phyloP scores from a whole-genome alignment of 2,888 invertebrate species.

The Dysmachus trigonus region DNA sequence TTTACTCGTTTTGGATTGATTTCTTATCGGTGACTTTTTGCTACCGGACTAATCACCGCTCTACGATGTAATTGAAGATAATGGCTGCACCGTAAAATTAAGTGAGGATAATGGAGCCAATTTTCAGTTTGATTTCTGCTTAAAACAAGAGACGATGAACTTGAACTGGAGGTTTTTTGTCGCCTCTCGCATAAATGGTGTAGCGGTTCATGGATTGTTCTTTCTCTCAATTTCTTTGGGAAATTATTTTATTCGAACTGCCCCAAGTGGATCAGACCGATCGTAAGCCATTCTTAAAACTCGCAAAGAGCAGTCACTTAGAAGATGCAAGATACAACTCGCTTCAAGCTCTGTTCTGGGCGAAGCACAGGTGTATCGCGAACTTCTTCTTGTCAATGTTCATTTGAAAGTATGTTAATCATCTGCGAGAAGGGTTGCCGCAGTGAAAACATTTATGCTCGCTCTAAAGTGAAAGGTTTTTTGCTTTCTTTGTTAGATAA shows the following conservation, averaged over 20 bases:
- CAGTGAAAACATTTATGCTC: neutral
- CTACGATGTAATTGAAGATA: constrained; percentile 29
- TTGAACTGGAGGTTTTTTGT: neutral
- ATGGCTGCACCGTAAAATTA: constrained; percentile 34
- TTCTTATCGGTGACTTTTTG: constrained; percentile 15
- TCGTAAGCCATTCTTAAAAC: neutral
- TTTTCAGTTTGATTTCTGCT: neutral
- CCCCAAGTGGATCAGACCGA: neutral
- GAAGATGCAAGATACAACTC: neutral
- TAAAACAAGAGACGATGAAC: constrained; percentile 20
- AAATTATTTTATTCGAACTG: neutral
- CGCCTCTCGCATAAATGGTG: neutral
- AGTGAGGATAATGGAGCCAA: constrained; percentile 33
- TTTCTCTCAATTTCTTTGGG: neutral
- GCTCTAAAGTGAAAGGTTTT: neutral
- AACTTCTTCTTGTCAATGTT: neutral
- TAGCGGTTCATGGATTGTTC: constrained; percentile 14
- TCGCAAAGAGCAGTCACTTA: neutral
- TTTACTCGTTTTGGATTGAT: constrained; percentile 7
- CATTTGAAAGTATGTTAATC: constrained; percentile 18
- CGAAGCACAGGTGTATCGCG: neutral
- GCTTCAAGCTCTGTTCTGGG: neutral
- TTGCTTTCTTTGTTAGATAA: neutral
- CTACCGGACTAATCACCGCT: neutral
- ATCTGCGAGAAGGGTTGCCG: neutral